Conservation (phyloP, 2,888 invertebrate species). For the Tiliacea aurago region DNA sequence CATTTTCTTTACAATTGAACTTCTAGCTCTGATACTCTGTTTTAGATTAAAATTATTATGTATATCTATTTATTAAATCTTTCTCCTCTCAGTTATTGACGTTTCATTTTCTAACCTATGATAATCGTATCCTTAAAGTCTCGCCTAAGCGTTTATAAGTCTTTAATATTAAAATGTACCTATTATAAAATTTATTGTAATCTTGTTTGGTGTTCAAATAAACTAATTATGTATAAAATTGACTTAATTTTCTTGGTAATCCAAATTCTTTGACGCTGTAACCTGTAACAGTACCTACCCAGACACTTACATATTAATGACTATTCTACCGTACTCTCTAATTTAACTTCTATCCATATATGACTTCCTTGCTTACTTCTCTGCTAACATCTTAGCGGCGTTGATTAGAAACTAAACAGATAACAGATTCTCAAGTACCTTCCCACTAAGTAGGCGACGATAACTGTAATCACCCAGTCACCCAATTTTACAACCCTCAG, state of each 20-base stretch:
- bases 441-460: no score
- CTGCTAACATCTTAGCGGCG: slow-evolving; percentile 3
- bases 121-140: slow-evolving; percentile 30
- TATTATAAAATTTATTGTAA: slow-evolving; percentile 48
- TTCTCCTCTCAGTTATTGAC: slow-evolving; percentile 84
- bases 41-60: slow-evolving; percentile 86
- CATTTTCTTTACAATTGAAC: slow-evolving; percentile 81
- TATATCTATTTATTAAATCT: slow-evolving; percentile 90
- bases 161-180: slow-evolving; percentile 40
- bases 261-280: slow-evolving; percentile 7
- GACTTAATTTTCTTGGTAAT: slow-evolving; percentile 48
- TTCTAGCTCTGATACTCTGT: slow-evolving; percentile 86
- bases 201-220: slow-evolving; percentile 61
- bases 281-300: neutral
- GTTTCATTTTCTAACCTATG: slow-evolving; percentile 75
- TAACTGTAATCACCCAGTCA: neutral
- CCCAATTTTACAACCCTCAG: neutral
- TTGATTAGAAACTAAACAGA: neutral
- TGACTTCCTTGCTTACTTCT: neutral
- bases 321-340: neutral
- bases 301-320: neutral
- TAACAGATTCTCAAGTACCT: neutral
- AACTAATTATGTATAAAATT: slow-evolving; percentile 50
- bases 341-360: neutral
- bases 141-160: slow-evolving; percentile 43